A percentile compares a stretch with the other conserved stretches of the same genome.
Evolutionary conservation across 2,888 invertebrate species (phyloP).

Genomic region (Eristalis pertinax): DNA sequence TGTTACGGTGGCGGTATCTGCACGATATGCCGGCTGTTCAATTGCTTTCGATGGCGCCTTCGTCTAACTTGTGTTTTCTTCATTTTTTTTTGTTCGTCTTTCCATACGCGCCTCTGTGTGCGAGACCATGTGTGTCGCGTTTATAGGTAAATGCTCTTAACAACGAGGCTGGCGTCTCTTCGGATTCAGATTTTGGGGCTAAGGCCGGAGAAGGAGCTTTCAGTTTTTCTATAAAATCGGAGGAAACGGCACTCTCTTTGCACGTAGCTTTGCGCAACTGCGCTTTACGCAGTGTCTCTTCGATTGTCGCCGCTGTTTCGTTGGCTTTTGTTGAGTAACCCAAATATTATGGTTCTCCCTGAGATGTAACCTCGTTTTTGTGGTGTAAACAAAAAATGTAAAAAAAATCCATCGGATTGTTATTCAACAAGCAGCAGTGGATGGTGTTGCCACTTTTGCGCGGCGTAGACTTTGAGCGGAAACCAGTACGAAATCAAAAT

Average conservation of each 20-base stretch:
- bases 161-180: background rate
- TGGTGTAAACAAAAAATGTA: slow-evolving; percentile 62
- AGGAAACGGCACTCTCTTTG: background rate
- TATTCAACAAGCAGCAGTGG: slow-evolving; percentile 69
- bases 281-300: slow-evolving; percentile 3
- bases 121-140: background rate
- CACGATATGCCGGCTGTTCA: slow-evolving; percentile 54
- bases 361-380: slow-evolving; percentile 70
- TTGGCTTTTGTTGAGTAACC: slow-evolving; percentile 66
- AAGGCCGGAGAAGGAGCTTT: background rate
- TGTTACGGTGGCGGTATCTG: slow-evolving; percentile 15
- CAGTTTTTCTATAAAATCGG: background rate
- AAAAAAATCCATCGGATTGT: slow-evolving; percentile 28
- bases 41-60: slow-evolving; percentile 47
- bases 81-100: no score
- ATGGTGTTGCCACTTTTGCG: slow-evolving; percentile 57
- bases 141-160: slow-evolving; percentile 10
- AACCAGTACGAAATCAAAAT: background rate
- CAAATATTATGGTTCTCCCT: slow-evolving; percentile 70
- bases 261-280: slow-evolving; percentile 58
- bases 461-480: background rate
- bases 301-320: background rate
- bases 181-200: no score
- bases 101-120: background rate
- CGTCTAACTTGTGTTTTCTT: slow-evolving; percentile 9